These are phyloP conservation scores for Butorides virescens DNA, from an alignment of 2,113 vertebrate species.

Conservation along the genomic window DNA sequence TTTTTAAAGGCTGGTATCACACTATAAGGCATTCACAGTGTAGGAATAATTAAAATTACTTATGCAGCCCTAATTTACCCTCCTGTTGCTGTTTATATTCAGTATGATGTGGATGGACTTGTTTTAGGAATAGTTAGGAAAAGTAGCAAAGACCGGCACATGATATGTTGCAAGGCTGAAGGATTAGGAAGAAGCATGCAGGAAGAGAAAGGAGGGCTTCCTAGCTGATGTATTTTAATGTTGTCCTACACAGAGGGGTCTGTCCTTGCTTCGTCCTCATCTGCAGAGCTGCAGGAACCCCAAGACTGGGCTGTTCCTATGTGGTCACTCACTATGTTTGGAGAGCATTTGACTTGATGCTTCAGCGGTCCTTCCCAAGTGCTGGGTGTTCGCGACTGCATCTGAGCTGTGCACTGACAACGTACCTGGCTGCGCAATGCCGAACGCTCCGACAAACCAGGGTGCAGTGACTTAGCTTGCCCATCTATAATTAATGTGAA, in stretches of 20 bases:
- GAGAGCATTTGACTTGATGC: background rate
- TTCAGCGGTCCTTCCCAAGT: background rate
- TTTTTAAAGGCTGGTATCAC: background rate
- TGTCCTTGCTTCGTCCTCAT: background rate
- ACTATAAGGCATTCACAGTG: background rate
- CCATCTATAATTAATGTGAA: background rate
- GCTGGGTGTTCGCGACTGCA: background rate
- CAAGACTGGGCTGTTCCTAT: background rate
- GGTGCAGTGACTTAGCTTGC: background rate
- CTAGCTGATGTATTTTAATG: background rate
- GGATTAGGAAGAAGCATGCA: background rate
- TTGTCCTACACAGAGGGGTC: background rate
- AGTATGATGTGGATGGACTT: background rate
- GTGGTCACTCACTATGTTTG: background rate
- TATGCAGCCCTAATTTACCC: background rate
- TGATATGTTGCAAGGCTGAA: background rate
- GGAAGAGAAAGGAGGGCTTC: background rate
- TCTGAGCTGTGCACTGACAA: background rate
- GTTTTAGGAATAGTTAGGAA: background rate
- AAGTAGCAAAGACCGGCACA: background rate
- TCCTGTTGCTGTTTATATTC: background rate
- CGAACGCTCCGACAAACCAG: background rate
- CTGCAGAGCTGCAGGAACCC: background rate
- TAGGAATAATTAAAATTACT: background rate
- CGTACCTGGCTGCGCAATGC: fast-evolving